Conservation (phyloP, 2,113 vertebrate genomes). For the Oryzias celebensis region DNA sequence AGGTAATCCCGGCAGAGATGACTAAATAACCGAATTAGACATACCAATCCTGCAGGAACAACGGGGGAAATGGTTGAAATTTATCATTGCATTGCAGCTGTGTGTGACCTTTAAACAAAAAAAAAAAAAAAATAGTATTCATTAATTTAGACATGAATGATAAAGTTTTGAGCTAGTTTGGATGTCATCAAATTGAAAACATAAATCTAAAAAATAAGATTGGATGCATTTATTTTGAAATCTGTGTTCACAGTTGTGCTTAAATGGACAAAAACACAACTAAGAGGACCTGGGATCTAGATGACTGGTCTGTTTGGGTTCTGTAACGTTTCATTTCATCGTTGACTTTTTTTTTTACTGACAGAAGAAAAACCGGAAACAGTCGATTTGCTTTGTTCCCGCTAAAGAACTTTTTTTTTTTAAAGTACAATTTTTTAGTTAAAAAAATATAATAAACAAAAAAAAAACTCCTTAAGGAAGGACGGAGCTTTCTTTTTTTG, state of each 20-base stretch:
- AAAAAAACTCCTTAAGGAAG: neutral
- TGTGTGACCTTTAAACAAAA: neutral
- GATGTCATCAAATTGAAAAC: too few species aligned
- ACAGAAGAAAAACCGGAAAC: too few species aligned
- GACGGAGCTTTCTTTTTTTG: constrained; percentile 13
- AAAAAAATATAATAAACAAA: neutral
- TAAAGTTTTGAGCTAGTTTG: too few species aligned
- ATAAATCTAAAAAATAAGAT: too few species aligned
- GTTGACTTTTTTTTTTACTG: neutral
- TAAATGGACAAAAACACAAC: too few species aligned
- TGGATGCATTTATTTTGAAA: too few species aligned
- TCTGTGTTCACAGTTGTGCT: too few species aligned
- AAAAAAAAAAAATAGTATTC: neutral
- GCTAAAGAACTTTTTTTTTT: too few species aligned
- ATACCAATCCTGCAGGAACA: constrained; percentile 41
- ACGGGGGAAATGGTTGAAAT: constrained; percentile 21
- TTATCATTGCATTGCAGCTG: constrained; percentile 12
- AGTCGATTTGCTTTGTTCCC: too few species aligned
- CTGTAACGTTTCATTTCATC: neutral
- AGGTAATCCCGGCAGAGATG: constrained; percentile 61
- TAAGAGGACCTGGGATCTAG: too few species aligned
- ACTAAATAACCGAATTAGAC: constrained; percentile 59
- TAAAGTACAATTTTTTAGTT: neutral
- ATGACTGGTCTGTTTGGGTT: too few species aligned
- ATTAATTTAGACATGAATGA: neutral